These are phyloP conservation scores for Creontiades dilutus DNA, from an alignment of 2,888 invertebrate species.

Conservation along the genomic window DNA sequence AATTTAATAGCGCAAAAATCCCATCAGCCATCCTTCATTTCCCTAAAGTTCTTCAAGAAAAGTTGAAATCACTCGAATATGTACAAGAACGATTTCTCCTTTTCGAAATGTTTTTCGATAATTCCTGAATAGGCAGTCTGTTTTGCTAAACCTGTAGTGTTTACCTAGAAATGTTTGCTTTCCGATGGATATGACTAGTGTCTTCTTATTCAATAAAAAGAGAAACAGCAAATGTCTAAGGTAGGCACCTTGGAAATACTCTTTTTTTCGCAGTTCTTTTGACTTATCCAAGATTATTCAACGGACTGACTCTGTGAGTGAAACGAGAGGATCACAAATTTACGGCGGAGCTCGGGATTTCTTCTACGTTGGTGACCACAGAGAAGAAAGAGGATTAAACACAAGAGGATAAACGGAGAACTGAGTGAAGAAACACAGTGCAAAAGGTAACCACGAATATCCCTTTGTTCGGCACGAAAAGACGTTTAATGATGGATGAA, in stretches of 20 bases:
- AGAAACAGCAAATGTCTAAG: neutral
- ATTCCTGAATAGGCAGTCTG: no score
- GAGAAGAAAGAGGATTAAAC: neutral
- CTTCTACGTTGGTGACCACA: slow-evolving; percentile 9
- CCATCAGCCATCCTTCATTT: no score
- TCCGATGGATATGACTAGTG: neutral
- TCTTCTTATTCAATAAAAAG: slow-evolving; percentile 7
- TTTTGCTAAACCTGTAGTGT: no score
- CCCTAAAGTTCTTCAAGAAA: no score
- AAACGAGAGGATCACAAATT: neutral
- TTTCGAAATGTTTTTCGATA: no score
- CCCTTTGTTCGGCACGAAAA: neutral
- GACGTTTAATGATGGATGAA: slow-evolving; percentile 15
- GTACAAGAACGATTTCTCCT: no score
- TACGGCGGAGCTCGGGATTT: neutral
- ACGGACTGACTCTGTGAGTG: neutral
- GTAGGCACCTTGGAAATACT: neutral
- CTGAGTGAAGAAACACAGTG: neutral
- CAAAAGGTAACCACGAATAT: neutral
- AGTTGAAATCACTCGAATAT: no score
- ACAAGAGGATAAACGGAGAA: neutral
- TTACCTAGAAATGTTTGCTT: no score
- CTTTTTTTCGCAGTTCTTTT: neutral
- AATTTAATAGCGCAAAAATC: no score
- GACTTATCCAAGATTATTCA: neutral